phyloP scores from a whole-genome alignment of 2,113 vertebrate genomes.

The Cebidichthys violaceus region DNA sequence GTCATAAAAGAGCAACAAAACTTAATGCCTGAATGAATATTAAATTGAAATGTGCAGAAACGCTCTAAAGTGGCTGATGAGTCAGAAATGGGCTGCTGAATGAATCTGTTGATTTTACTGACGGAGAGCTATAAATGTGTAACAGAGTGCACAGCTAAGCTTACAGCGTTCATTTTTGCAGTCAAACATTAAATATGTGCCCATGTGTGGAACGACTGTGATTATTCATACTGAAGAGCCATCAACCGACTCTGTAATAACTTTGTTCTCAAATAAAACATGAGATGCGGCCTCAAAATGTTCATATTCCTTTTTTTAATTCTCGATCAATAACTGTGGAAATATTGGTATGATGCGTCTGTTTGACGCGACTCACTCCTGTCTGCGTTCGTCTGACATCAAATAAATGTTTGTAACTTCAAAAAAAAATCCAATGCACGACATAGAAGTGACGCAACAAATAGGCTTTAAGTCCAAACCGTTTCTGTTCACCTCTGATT shows the following conservation, averaged over 20 bases:
- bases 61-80: background rate
- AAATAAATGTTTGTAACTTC: background rate
- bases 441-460: background rate
- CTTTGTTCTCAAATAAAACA: background rate
- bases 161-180: slow-evolving; percentile 9
- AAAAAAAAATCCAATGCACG: background rate
- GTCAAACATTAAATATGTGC: slow-evolving; percentile 71
- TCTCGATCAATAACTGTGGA: background rate
- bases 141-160: slow-evolving; percentile 37
- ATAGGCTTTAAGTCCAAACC: background rate
- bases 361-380: background rate
- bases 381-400: background rate
- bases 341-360: background rate
- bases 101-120: slow-evolving; percentile 44
- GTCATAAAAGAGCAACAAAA: background rate
- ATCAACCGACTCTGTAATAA: background rate
- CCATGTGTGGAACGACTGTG: slow-evolving; percentile 1
- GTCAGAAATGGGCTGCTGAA: slow-evolving; percentile 17
- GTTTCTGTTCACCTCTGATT: background rate
- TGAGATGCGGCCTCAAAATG: background rate
- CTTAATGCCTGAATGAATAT: background rate
- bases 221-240: background rate
- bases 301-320: background rate
- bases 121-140: slow-evolving; percentile 62
- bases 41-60: slow-evolving; percentile 1